Evolutionary conservation across 2,113 vertebrate genomes (phyloP), one percentile per base, ranked within the genome.

Genomic region (Herpailurus yagouaroundi): DNA sequence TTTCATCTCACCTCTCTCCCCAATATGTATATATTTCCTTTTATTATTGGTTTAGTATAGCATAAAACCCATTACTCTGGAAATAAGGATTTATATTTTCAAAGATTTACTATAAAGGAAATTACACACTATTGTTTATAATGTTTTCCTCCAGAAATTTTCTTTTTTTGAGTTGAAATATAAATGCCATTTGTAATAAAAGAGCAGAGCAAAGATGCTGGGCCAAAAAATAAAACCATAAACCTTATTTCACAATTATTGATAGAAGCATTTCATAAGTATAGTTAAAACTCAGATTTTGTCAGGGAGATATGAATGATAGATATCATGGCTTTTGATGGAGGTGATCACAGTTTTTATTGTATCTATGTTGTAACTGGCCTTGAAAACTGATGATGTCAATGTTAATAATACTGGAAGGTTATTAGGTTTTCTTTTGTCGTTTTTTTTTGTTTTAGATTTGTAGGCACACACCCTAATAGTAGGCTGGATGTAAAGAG

Each of bases 221-320:
- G 33, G 41, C 13, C 45, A 69, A 84, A 55, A 63, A 79, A 89
- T 38, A 76, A 60, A 84, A 63, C 10, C 12, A 12, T 23, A 45
- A 33, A 64, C n/a, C 86, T 68, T 73, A 88, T 71, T 79, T 84
- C 55, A 69, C 33, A 89, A 57, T 76, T 84, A 14, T 31, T 76
- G 60, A 41, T 57, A 50, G 33, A 52, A 73, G 5, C 18, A 18
- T 74, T 85, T 87, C 27, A 7, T 86, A 93, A 64, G 45, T 76
- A 31, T 52, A 95, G 23, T 91, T 83, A 63, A 91, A 79, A 45
- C 23, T 94, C 55, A 89, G 5, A 73, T 80, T 79, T 57, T 94
- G 63, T 73, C 23, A 48, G 38, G 14, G 77, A 81, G 23, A 41
- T 48, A 69, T 0, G 38, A 31, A 60, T 64, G 60, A 64, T 77